These are phyloP conservation scores for Alaudala cheleensis DNA, from an alignment of 2,113 vertebrate species.

Conservation along the genomic window DNA sequence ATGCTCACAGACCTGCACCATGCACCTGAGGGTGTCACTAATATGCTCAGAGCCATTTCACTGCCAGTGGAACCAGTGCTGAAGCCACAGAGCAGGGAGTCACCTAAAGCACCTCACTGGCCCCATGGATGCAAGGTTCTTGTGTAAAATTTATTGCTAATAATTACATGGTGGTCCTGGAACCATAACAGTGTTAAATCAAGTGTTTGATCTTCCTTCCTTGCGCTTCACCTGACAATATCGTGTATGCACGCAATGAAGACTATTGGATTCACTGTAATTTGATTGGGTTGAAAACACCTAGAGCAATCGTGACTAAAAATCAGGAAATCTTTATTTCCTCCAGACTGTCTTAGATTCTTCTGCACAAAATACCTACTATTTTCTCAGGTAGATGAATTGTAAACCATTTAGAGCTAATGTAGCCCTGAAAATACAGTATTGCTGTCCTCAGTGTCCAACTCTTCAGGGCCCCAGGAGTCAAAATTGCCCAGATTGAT, in stretches of 20 bases:
- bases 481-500: background rate
- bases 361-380: background rate
- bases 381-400: background rate
- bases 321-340: background rate
- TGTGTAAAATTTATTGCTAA: background rate
- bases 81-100: background rate
- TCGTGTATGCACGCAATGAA: background rate
- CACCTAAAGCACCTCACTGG: background rate
- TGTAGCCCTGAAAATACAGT: background rate
- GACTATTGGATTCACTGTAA: background rate
- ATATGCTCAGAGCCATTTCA: background rate
- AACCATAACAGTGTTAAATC: background rate
- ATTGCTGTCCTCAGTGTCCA: background rate
- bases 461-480: background rate
- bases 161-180: background rate
- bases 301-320: background rate
- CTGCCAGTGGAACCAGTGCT: rapidly evolving
- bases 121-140: background rate
- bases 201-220: background rate
- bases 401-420: background rate
- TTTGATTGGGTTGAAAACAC: background rate
- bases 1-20: background rate
- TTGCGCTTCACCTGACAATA: background rate
- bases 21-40: background rate
- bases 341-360: background rate